phyloP scores from a whole-genome alignment of 2,797 vertebrate genomes.

The Sparidentex hasta region DNA sequence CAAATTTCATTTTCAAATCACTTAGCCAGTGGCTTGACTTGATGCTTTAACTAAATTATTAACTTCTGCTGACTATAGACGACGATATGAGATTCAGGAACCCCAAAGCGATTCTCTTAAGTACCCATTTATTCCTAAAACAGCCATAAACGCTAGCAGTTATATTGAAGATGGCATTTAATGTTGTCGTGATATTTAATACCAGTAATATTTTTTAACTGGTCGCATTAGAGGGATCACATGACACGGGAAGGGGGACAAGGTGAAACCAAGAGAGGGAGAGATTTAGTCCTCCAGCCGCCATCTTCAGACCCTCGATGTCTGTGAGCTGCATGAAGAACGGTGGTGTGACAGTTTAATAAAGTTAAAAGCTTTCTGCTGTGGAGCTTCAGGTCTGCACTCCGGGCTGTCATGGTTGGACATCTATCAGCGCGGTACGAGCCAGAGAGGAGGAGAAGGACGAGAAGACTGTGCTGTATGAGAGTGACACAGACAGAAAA shows the following conservation, averaged over 20 bases:
- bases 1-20: background rate
- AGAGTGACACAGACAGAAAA: background rate
- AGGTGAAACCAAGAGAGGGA: conserved; percentile 23
- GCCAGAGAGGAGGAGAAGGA: background rate
- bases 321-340: conserved; percentile 60
- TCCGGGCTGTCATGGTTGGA: conserved; percentile 48
- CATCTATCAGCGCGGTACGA: conserved; percentile 57
- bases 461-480: background rate
- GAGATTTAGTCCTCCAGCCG: background rate
- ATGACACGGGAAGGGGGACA: conserved; percentile 7
- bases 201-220: conserved; percentile 17
- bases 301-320: conserved; percentile 44
- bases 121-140: background rate
- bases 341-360: conserved; percentile 72
- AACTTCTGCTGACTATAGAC: background rate
- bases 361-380: conserved; percentile 77
- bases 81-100: background rate
- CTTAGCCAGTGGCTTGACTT: background rate
- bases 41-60: background rate
- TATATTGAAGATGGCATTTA: conserved; percentile 17
- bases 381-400: conserved; percentile 58
- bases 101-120: background rate
- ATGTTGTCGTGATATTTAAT: conserved; percentile 7
- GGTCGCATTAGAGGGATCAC: conserved; percentile 1
- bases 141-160: conserved; percentile 11